Conservation (phyloP, 1,140 invertebrate species). For the Neuroterus valhalla region DNA sequence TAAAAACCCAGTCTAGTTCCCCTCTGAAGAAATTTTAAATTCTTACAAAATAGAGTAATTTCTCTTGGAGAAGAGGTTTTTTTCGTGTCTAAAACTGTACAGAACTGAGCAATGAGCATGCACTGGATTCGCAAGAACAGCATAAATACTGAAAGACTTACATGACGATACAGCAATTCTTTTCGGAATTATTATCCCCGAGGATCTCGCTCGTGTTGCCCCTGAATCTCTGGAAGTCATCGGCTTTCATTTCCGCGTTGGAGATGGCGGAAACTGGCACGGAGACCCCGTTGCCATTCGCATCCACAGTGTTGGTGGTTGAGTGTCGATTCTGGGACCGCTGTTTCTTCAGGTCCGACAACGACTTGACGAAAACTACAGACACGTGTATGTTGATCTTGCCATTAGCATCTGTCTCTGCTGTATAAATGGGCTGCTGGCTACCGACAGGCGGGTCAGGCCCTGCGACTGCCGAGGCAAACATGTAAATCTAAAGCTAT, state of each 20-base stretch:
- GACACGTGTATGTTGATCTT: slow-evolving; percentile 92
- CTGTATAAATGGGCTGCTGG: slow-evolving; percentile 69
- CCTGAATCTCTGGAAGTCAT: slow-evolving; percentile 78
- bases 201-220: slow-evolving; percentile 81
- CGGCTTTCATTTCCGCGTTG: slow-evolving; percentile 66
- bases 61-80: slow-evolving; percentile 5
- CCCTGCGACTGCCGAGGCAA: slow-evolving; percentile 72
- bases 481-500: slow-evolving; percentile 68
- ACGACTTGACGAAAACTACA: slow-evolving; percentile 83
- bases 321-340: slow-evolving; percentile 86
- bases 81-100: slow-evolving; percentile 11
- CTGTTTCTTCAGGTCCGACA: slow-evolving; percentile 93
- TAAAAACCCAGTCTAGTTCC: too few species aligned
- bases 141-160: slow-evolving; percentile 49
- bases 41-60: slow-evolving; percentile 16
- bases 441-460: slow-evolving; percentile 64
- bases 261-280: slow-evolving; percentile 71
- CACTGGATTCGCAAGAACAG: slow-evolving; percentile 23
- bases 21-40: background rate
- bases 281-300: slow-evolving; percentile 73
- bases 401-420: slow-evolving; percentile 86
- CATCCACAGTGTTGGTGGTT: slow-evolving; percentile 68
- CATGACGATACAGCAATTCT: slow-evolving; percentile 78
- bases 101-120: slow-evolving; percentile 4
- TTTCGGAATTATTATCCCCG: slow-evolving; percentile 78